Evolutionary conservation across 2,888 invertebrate genomes (phyloP), one percentile per base, ranked within the genome.

Genomic region (Thecophora atra): DNA sequence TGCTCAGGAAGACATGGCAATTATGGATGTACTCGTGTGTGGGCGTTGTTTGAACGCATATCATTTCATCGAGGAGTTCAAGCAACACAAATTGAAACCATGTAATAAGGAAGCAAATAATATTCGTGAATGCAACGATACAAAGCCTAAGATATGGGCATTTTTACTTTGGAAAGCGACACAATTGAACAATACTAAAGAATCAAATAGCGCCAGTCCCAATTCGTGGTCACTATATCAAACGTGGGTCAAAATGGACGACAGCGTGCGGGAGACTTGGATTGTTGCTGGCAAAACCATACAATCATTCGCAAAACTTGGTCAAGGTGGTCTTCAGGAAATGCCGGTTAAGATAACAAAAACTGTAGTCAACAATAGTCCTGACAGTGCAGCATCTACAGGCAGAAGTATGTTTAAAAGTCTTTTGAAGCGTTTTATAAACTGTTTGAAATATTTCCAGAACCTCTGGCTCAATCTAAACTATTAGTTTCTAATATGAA

Each of bases 71-170:
- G 93, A 94, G 81, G 92, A 93, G 77, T 94, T 94, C 81, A 90
- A 91, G 83, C 90, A 91, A 60, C 95, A 95, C 81, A 92, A 92
- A 80, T 79, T 82, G 47, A 83, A 81, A 63, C 74, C 79, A 0
- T 85, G 85, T 17, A 81, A 80, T 62, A 85, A 85, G 54, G 84
- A 85, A 60, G 81, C 83, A 67, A 89, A 91, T 79, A 91, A 83
- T 75, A 78, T 84, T 1, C 83, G 85, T 24, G 85, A 92, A 80
- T 91, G 91, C 81, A 90, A 90, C 83, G 94, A 94, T 84, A 90
- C 90, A 73, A 94, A 94, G 85, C 91, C 94, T 11, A 93, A 94
- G 87, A 92, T 94, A 13, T 94, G 95, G 94, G 94, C 93, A 52
- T 95, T 94, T 82, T 87, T 93, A 5, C 83, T 95, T 56, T 95